A percentile compares a stretch with the other conserved stretches of the same genome.
These are phyloP conservation scores for Tenthredo distinguenda DNA, from an alignment of 2,888 invertebrate genomes.

Conservation along the genomic window DNA sequence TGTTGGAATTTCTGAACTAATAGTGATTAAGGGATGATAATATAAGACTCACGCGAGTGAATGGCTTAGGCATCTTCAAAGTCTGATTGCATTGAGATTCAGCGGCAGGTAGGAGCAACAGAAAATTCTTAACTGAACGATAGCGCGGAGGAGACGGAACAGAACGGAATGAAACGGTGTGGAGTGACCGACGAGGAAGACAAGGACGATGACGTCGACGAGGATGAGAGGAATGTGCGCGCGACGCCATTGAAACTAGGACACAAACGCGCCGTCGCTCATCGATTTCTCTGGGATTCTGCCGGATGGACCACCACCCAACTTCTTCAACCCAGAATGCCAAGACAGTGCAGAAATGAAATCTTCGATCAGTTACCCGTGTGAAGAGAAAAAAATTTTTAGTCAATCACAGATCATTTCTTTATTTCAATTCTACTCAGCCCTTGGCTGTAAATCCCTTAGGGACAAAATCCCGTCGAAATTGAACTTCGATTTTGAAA, in stretches of 20 bases:
- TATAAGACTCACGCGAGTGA: slow-evolving; percentile 44
- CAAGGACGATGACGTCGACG: slow-evolving; percentile 56
- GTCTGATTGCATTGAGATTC: slow-evolving; percentile 47
- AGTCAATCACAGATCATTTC: neutral
- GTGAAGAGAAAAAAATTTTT: neutral
- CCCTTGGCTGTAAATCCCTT: neutral
- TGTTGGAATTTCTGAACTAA: neutral
- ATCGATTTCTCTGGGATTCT: slow-evolving; percentile 76
- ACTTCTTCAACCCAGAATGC: slow-evolving; percentile 29
- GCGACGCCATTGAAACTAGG: slow-evolving; percentile 67
- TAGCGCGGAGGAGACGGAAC: slow-evolving; percentile 46
- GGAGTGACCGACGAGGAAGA: slow-evolving; percentile 61
- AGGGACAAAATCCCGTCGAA: neutral
- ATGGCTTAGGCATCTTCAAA: slow-evolving; percentile 48
- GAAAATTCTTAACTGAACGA: slow-evolving; percentile 40
- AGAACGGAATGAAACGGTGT: slow-evolving; percentile 62
- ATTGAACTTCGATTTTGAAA: neutral
- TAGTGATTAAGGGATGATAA: slow-evolving; percentile 16
- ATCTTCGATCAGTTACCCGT: slow-evolving; percentile 21
- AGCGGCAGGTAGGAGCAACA: slow-evolving; percentile 41
- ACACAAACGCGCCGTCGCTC: slow-evolving; percentile 63
- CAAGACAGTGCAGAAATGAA: slow-evolving; percentile 30
- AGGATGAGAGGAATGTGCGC: slow-evolving; percentile 69
- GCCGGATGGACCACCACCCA: slow-evolving; percentile 73
- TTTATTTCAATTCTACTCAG: neutral